Evolutionary conservation across 1,140 invertebrate genomes (phyloP), one percentile per base, ranked within the genome.

Genomic region (Cyrtorhinus lividipennis): DNA sequence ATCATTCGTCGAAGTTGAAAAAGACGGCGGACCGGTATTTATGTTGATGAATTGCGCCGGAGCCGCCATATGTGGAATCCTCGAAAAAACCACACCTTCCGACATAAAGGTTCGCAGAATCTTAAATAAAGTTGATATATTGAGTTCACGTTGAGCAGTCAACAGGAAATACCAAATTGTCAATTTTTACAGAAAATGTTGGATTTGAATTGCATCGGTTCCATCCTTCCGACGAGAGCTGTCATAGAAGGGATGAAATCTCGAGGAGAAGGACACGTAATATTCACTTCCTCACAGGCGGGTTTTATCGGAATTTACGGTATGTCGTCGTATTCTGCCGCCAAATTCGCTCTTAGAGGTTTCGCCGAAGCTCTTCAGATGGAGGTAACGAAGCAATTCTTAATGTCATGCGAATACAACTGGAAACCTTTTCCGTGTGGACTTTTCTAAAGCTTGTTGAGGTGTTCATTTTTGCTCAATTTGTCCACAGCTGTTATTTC

Each of bases 41-140:
- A 86, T 95, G 78, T 74, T 98, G 1, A 78, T 97, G 0, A 95
- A 95, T 73, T 95, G 90, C 79, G 95, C 94, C 57, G 95, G 95
- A 10, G 78, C 79, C 68, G 83, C 87, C 56, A 80, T 87, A 62
- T 85, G 85, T 72, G 84, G 85, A 2, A 81, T 80, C 68, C 86
- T 97, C 70, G 92, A 96, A 73, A 85, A 96, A 64, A 83, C 87
- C 23, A 75, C 83, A 10, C 68, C 81, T 0, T 74, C 82, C 38
- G 83, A 89, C 67, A 82, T 93, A 46, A 82, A 86, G 70, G 80
- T 81, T 5, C 5, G 30, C 15, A 38, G 15, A 38, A 38, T 15
- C 30, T 38, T 70, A 5, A 38, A 38, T 38, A 38, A 38, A 38
- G 30, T n/a, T n/a, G 30, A 5, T 38, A 8, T 38, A 38, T 38